Evolutionary conservation across 2,888 invertebrate species (phyloP).

Genomic region (Macropis europaea): DNA sequence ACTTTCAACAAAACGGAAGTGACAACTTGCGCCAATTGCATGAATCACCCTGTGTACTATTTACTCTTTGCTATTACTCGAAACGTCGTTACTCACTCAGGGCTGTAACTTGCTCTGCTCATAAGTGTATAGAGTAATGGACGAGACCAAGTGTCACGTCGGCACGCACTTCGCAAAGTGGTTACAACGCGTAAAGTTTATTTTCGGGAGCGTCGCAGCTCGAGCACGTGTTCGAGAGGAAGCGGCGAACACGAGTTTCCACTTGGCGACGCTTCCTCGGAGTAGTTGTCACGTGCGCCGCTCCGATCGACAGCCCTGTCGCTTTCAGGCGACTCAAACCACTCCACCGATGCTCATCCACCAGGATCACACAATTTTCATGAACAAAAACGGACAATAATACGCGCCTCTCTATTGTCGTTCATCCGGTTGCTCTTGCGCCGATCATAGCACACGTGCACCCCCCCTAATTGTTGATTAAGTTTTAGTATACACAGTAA

Average conservation of each 20-base stretch:
- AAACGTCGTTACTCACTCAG: not conserved
- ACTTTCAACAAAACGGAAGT: too few relatives aligned
- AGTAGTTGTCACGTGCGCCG: conserved; percentile 65
- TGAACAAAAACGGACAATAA: not conserved
- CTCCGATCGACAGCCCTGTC: conserved; percentile 19
- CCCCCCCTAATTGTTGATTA: not conserved
- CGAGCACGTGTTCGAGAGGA: conserved; percentile 61
- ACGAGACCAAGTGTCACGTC: conserved; percentile 47
- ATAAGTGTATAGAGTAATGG: not conserved
- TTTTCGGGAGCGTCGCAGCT: conserved; percentile 66
- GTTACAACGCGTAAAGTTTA: conserved; percentile 69
- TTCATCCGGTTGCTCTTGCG: conserved; percentile 11
- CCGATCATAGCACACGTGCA: not conserved
- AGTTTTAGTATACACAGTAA: too few relatives aligned
- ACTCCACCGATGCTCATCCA: conserved; percentile 1
- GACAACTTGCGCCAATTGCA: too few relatives aligned
- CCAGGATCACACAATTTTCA: not conserved
- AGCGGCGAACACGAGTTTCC: too few relatives aligned
- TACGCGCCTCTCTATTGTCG: not conserved
- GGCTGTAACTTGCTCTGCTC: not conserved
- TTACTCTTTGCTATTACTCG: too few relatives aligned
- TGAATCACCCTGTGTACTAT: too few relatives aligned
- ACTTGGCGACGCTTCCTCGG: conserved; percentile 47
- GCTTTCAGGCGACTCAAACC: conserved; percentile 26
- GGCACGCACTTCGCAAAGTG: conserved; percentile 67